Evolutionary conservation across 2,797 vertebrate genomes (phyloP).

Genomic region (Leptoclinus maculatus): DNA sequence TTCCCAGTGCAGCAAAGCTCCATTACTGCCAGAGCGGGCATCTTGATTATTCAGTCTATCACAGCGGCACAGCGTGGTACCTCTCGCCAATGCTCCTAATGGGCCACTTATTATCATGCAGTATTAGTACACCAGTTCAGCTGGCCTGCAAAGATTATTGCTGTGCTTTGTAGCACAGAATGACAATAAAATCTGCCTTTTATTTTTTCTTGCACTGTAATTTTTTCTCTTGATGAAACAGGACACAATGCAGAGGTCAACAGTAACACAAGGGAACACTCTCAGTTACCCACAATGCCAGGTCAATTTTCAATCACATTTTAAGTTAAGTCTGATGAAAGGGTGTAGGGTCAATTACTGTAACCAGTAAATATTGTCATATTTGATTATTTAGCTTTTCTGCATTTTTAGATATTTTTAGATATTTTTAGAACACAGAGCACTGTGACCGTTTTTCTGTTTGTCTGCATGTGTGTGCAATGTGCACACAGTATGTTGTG

Average conservation of each 20-base stretch:
- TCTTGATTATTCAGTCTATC: conserved; percentile 69
- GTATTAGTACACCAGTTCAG: conserved; percentile 47
- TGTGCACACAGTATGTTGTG: not conserved
- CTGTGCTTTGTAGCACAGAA: conserved; percentile 36
- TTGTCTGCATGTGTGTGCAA: not conserved
- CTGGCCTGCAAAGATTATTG: conserved; percentile 50
- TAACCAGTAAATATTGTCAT: not conserved
- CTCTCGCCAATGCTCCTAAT: conserved; percentile 58
- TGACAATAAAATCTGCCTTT: conserved; percentile 28
- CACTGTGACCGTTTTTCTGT: not conserved
- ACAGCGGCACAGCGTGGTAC: conserved; percentile 42
- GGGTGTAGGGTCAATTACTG: not conserved
- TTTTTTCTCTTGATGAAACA: conserved; percentile 27
- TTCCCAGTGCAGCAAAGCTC: conserved; percentile 51
- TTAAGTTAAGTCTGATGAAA: not conserved
- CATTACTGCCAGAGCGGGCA: conserved; percentile 49
- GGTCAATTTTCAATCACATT: not conserved
- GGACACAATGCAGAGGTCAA: conserved; percentile 10
- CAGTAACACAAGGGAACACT: not conserved
- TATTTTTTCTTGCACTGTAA: conserved; percentile 1
- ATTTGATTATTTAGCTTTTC: not conserved
- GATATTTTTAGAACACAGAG: no score
- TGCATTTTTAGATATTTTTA: conserved; percentile 3
- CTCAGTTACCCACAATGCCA: conserved; percentile 7
- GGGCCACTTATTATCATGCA: conserved; percentile 60